Base-by-base conservation (phyloP, 2,888 invertebrate genomes). In the Allygus modestus region DNA sequence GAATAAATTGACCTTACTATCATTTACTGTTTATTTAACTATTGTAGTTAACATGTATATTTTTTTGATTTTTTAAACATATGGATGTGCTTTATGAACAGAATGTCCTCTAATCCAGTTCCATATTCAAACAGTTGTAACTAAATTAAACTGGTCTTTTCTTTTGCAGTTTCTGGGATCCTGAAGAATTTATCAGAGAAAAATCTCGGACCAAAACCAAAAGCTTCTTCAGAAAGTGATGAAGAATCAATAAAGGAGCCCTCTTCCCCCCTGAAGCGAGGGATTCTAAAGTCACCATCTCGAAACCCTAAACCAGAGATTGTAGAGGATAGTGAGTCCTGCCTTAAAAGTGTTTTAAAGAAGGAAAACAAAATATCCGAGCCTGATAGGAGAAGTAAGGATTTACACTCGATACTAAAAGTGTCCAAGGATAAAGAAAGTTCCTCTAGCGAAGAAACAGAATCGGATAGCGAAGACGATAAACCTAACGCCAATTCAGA, bases 101-200 rank as follows among this genome's bases (percentile, higher is more conserved):
- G n/a, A n/a, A n/a, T n/a, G n/a, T n/a, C n/a, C n/a, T n/a, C n/a
- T n/a, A n/a, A n/a, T n/a, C n/a, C n/a, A n/a, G n/a, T n/a, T n/a
- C n/a, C n/a, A n/a, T n/a, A n/a, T n/a, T n/a, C n/a, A n/a, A n/a
- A n/a, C n/a, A n/a, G n/a, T n/a, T n/a, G n/a, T n/a, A n/a, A n/a
- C n/a, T n/a, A n/a, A n/a, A n/a, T n/a, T n/a, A n/a, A n/a, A n/a
- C 9, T 37, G 4, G 4, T 37, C 9, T 37, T 37, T 37, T 37
- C 37, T 37, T 77, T 84, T 84, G 71, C 85, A 86, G 86, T 86
- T 73, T 84, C 85, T 41, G 86, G 86, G 23, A 81, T 86, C 9
- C 71, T 86, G 85, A 86, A 86, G 82, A 86, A 86, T 46, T 37
- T 86, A n/a, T 65, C 85, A 28, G 85, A 85, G 58, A 86, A 86